Base-by-base conservation (phyloP, 92 coral and sea anemone genomes). In the Galaxea fascicularis region DNA sequence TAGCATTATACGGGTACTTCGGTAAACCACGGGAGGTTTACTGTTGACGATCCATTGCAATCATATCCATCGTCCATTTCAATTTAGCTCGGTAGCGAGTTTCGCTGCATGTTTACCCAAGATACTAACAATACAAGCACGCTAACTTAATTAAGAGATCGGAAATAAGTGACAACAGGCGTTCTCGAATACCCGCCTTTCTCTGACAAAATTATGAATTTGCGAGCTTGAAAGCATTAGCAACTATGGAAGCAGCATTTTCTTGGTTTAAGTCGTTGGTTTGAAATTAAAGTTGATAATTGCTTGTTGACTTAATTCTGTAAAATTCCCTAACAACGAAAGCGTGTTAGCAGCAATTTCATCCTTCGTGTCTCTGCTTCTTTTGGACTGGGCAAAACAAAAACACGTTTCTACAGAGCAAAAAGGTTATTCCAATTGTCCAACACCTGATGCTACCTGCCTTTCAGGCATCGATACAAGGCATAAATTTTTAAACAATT, bases 361-460 rank as follows among this genome's bases (percentile, higher is more conserved):
- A 2, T 2, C 11, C 10, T 49, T 15, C 14, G 12, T 8, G 12
- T 46, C 9, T 8, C 15, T 49, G 56, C 11, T 15, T 15, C 56
- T 49, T 49, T 12, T 30, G 26, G 31, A 4, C 25, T 28, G 7
- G 15, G 15, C 7, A 30, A 4, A n/a, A 29, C 3, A 57, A 4
- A 8, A 18, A 49, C 31, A 15, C 16, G 41, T 2, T 27, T 28
- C 31, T 15, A n/a, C 49, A 35, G 52, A 35, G n/a, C 6, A 57
- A 6, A 17, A 30, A 17, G 14, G 0, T 16, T 20, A 26, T 57
- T 29, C n/a, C 15, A n/a, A 18, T 58, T 17, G 21, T 0, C 16
- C 58, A 35, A 45, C 70, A 78, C 73, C 73, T 45, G 71, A 78
- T 21, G 10, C 13, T 15, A 78, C 73, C 83, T 65, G 83, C 10